Evolutionary conservation across 35 echinoderm and acorn worm species (phyloP).

Genomic region (Holothuria glaberrima): DNA sequence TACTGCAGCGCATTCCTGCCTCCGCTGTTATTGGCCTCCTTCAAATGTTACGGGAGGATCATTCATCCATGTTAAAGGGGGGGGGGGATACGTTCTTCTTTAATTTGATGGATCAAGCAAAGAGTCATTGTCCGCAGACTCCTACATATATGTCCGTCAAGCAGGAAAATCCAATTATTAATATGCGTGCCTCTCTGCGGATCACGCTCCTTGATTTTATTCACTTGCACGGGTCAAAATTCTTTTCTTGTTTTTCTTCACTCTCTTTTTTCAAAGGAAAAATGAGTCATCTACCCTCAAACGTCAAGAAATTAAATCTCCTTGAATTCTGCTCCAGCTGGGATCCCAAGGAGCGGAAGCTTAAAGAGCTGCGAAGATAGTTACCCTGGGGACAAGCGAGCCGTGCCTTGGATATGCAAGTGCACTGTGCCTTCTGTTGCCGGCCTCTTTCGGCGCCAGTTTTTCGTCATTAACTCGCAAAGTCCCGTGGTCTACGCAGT

Average conservation of each 20-base stretch:
- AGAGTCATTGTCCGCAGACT: too few relatives aligned
- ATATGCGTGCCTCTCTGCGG: conserved; percentile 1
- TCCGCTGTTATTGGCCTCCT: too few relatives aligned
- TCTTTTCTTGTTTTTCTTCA: neutral
- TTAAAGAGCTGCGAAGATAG: conserved; percentile 46
- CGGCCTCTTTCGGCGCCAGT: conserved; percentile 48
- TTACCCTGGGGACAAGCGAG: conserved; percentile 39
- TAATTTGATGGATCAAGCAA: too few relatives aligned
- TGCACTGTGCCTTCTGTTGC: conserved; percentile 34
- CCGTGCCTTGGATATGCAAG: conserved; percentile 45
- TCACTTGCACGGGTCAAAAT: too few relatives aligned
- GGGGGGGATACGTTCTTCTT: too few relatives aligned
- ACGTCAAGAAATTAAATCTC: conserved; percentile 45
- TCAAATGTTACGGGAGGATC: too few relatives aligned
- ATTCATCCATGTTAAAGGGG: too few relatives aligned
- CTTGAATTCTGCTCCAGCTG: conserved; percentile 10
- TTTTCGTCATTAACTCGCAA: conserved; percentile 41
- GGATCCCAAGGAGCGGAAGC: conserved; percentile 34
- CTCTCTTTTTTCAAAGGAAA: neutral
- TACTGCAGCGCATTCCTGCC: too few relatives aligned
- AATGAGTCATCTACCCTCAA: conserved; percentile 26
- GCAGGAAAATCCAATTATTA: too few relatives aligned
- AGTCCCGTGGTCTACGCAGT: conserved; percentile 32
- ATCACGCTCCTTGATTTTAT: conserved; percentile 10
- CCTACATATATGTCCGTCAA: too few relatives aligned